Percentiles rank a stretch among this genome's conserved stretches.
Evolutionary conservation across 2,113 vertebrate genomes (phyloP).

Genomic region (Caranx ignobilis): DNA sequence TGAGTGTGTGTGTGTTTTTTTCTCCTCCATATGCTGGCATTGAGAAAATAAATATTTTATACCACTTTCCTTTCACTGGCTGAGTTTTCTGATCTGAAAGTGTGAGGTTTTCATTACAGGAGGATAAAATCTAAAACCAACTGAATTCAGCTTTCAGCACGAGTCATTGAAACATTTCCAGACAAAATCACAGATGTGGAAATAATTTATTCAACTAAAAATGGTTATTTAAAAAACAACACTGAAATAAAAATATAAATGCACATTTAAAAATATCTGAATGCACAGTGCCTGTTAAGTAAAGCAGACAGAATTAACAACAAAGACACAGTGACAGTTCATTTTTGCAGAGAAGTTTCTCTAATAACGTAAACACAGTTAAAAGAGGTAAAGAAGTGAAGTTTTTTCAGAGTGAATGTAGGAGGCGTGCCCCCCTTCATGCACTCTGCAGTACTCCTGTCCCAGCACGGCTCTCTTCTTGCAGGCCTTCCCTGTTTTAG

Average conservation of each 20-base stretch:
- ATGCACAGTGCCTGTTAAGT: background rate
- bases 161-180: background rate
- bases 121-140: background rate
- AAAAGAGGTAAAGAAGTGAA: background rate
- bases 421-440: conserved; percentile 57
- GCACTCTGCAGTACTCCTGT: conserved; percentile 86
- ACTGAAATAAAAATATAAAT: background rate
- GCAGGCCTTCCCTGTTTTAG: conserved; percentile 82
- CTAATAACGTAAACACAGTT: background rate
- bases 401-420: conserved; percentile 24
- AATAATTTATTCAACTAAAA: conserved; percentile 58
- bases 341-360: background rate
- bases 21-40: background rate
- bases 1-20: background rate
- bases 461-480: conserved; percentile 80
- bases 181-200: background rate
- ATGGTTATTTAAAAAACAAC: conserved; percentile 5
- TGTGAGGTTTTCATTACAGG: background rate
- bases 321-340: background rate
- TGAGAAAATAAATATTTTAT: conserved; percentile 49
- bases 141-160: background rate
- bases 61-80: background rate
- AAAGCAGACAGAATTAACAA: background rate
- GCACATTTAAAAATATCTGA: conserved; percentile 1
- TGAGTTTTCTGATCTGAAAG: background rate